Evolutionary conservation across 2,113 vertebrate species (phyloP).

Genomic region (Gasterosteus nipponicus): DNA sequence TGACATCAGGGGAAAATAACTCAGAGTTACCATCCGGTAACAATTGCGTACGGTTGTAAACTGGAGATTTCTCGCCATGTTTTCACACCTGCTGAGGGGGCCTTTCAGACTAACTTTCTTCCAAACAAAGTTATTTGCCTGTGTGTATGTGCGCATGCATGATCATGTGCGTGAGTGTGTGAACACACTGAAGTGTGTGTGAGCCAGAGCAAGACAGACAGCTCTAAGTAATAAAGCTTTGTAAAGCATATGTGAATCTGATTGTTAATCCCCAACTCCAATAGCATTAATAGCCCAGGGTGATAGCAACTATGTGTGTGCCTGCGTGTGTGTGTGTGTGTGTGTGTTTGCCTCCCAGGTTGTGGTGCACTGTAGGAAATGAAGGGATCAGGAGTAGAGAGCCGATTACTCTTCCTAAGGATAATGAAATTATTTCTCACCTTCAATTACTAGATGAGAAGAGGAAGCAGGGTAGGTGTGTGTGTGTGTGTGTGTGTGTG

Average conservation of each 20-base stretch:
- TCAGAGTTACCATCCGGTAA: neutral
- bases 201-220: conserved; percentile 46
- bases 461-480: conserved; percentile 49
- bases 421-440: conserved; percentile 86
- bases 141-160: conserved; percentile 27
- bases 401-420: conserved; percentile 79
- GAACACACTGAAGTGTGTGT: conserved; percentile 4
- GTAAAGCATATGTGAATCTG: conserved; percentile 80
- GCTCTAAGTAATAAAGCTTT: conserved; percentile 69
- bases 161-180: conserved; percentile 8
- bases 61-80: neutral
- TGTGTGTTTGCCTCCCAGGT: conserved; percentile 59
- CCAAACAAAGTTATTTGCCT: conserved; percentile 30
- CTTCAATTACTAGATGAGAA: conserved; percentile 84
- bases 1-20: conserved; percentile 1
- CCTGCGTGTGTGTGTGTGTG: conserved; percentile 44
- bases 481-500: conserved; percentile 22
- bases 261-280: conserved; percentile 76
- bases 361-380: conserved; percentile 83
- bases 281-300: conserved; percentile 77
- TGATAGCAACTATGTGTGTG: conserved; percentile 56
- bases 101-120: conserved; percentile 34
- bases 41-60: conserved; percentile 13
- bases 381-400: conserved; percentile 80
- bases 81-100: neutral